A percentile compares a stretch with the other conserved stretches of the same genome.
phyloP scores from a whole-genome alignment of 1,140 invertebrate genomes.

The Psilanteris sp. region DNA sequence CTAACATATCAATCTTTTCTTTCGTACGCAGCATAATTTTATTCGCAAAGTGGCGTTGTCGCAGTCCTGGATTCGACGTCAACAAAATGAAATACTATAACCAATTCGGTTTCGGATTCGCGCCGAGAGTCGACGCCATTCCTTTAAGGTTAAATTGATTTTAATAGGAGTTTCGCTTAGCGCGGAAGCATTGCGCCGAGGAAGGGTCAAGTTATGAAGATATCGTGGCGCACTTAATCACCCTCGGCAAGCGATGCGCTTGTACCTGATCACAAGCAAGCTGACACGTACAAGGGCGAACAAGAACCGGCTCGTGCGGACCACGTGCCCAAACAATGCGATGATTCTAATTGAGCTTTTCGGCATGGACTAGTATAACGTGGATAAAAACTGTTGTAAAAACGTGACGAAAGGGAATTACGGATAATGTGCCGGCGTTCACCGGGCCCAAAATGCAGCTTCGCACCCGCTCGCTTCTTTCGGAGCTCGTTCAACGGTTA shows the following conservation, averaged over 20 bases:
- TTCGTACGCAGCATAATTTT: constrained; percentile 32
- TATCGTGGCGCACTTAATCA: constrained; percentile 38
- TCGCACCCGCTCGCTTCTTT: background rate
- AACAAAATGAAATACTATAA: too few species aligned
- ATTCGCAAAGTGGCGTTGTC: too few species aligned
- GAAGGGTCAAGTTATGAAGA: constrained; percentile 46
- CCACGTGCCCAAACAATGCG: constrained; percentile 72
- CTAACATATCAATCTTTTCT: constrained; percentile 45
- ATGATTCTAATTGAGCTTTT: constrained; percentile 72
- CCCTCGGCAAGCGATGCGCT: constrained; percentile 35
- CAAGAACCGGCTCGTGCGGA: constrained; percentile 67
- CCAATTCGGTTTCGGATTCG: too few species aligned
- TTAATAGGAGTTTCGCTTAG: constrained; percentile 17
- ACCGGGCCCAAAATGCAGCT: constrained; percentile 22
- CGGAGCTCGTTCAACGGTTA: constrained; percentile 50
- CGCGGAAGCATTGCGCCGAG: background rate
- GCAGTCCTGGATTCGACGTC: too few species aligned
- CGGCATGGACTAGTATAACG: constrained; percentile 37
- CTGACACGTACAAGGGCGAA: constrained; percentile 44
- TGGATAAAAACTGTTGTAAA: constrained; percentile 59
- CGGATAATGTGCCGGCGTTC: constrained; percentile 36
- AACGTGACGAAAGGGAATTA: constrained; percentile 63
- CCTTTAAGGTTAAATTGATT: constrained; percentile 33
- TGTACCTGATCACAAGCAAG: constrained; percentile 60
- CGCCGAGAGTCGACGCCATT: too few species aligned